Evolutionary conservation across 2,797 vertebrate species (phyloP), one percentile per base, ranked within the genome.

Genomic region (Cirrhinus mrigala): DNA sequence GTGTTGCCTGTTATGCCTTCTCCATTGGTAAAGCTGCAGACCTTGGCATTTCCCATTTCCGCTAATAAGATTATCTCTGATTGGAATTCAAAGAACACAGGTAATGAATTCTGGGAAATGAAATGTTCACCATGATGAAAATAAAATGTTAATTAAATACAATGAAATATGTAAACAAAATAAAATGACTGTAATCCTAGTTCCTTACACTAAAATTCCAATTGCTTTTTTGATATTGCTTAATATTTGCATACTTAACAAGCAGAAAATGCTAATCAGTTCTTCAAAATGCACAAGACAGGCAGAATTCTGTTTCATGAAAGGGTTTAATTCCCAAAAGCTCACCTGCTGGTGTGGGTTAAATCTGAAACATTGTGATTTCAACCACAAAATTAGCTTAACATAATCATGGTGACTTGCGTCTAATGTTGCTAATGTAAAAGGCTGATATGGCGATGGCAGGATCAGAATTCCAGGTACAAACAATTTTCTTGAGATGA

Each of bases 401-500:
- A 60, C 48, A 29, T 40, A 80, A 79, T 71, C 52, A 79, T 3
- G 27, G 54, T 71, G 54, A 71, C 44, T 62, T 50, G 12, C 14
- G 6, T 79, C 68, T 73, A 52, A 85, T 40, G 44, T 79, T 64
- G 69, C 40, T 79, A 52, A 85, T 64, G 76, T 52, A 62, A 58
- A 68, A 56, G n/a, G 29, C 71, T 87, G 82, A 73, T 71, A 64
- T 64, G 56, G 22, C 27, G 11, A 37, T 22, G 18, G 40, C 56
- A 56, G 75, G 68, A 88, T 83, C 80, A 40, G 58, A 79, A 83
- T 62, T 60, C 77, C 60, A 84, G 56, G 56, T 27, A 40, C 68
- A 82, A 86, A 69, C 87, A 10, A 76, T 82, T 82, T 88, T 85
- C n/a, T 60, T 86, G 81, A 58, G 87, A 91, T 46, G 58, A 86